Conservation (phyloP, 2,113 vertebrate species). For the Butorides virescens region DNA sequence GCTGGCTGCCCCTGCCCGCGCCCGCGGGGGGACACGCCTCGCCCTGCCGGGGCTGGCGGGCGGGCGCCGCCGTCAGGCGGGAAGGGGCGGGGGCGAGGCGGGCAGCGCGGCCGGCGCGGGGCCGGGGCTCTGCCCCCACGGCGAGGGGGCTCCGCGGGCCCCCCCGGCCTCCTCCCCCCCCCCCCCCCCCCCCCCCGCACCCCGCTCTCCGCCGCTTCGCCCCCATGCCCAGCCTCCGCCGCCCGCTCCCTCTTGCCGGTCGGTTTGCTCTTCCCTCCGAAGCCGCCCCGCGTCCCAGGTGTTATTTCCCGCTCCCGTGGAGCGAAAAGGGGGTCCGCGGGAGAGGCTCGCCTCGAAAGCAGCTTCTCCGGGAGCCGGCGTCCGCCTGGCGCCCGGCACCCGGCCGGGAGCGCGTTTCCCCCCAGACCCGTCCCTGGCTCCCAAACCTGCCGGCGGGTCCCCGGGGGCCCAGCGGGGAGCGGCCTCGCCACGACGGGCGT, state of each 20-base stretch:
- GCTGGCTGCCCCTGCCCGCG: background rate
- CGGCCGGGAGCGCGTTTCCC: too few species aligned
- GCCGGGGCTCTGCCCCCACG: background rate
- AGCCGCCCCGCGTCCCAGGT: accelerated
- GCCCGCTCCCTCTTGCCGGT: too few species aligned
- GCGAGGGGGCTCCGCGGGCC: background rate
- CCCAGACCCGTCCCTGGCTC: background rate
- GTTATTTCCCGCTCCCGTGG: too few species aligned
- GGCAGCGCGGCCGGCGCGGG: background rate
- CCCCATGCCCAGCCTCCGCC: too few species aligned
- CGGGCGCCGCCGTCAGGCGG: background rate
- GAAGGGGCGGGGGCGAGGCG: background rate
- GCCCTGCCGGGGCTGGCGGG: too few species aligned
- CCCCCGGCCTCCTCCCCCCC: too few species aligned
- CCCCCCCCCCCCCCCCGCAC: too few species aligned
- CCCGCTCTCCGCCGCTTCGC: too few species aligned
- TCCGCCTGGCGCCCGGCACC: background rate
- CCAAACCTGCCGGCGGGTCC: background rate
- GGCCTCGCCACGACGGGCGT: too few species aligned
- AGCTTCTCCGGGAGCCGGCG: too few species aligned
- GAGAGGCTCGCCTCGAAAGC: accelerated
- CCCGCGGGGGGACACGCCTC: background rate
- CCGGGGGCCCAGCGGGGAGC: accelerated
- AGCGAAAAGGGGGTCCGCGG: background rate
- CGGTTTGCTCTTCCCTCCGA: accelerated